Conservation (phyloP, 1,140 invertebrate species). For the Copidosoma floridanum region DNA sequence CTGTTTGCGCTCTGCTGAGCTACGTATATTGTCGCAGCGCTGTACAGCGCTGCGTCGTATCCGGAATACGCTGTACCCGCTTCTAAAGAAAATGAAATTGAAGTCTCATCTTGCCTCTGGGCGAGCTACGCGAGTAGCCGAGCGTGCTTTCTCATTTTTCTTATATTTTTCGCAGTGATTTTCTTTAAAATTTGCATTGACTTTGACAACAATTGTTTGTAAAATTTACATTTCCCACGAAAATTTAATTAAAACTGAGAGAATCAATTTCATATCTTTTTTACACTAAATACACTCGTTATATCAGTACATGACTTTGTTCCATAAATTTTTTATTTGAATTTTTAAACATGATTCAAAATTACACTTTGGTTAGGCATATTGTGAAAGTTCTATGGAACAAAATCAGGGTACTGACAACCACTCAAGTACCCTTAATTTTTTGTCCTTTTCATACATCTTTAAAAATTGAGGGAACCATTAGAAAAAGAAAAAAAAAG, state of each 20-base stretch:
- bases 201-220: no score
- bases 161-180: constrained; percentile 10
- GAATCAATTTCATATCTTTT: constrained; percentile 53
- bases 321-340: background rate
- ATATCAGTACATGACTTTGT: background rate
- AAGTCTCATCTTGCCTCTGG: constrained; percentile 47
- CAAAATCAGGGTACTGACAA: no score
- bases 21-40: constrained; percentile 89
- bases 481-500: no score
- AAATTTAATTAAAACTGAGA: constrained; percentile 39
- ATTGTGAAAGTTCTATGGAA: no score
- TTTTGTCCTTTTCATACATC: no score
- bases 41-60: constrained; percentile 90
- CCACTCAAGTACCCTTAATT: no score
- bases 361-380: no score
- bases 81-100: constrained; percentile 55
- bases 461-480: no score
- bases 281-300: no score
- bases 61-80: constrained; percentile 68
- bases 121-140: background rate
- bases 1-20: constrained; percentile 74
- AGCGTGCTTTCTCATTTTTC: constrained; percentile 6
- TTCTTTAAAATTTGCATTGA: no score
- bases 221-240: constrained; percentile 24
- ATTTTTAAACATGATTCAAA: background rate